These are phyloP conservation scores for Phaenicophaeus curvirostris DNA, from an alignment of 2,797 vertebrate species.

Conservation along the genomic window DNA sequence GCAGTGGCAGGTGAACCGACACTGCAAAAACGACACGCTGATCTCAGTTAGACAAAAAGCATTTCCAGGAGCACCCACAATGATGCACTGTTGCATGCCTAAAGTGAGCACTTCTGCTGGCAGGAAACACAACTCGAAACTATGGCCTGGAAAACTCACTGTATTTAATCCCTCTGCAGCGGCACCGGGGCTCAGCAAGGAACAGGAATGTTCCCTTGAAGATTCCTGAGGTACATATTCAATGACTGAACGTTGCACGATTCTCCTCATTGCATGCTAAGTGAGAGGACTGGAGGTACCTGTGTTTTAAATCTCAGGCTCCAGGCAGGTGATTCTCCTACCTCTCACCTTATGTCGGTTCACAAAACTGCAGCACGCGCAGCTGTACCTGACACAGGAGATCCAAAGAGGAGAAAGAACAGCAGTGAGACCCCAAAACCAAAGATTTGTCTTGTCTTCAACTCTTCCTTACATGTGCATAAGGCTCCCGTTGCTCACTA, in stretches of 20 bases:
- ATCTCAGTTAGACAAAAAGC: background rate
- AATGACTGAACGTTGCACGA: fast-evolving
- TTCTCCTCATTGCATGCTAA: background rate
- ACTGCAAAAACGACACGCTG: background rate
- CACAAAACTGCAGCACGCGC: background rate
- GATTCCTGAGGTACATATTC: fast-evolving
- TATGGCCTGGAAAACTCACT: background rate
- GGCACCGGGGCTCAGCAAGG: fast-evolving
- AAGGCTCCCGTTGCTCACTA: background rate
- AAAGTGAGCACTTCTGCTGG: background rate
- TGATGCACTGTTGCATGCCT: background rate
- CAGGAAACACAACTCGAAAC: background rate
- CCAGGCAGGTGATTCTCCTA: background rate
- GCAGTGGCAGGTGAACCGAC: background rate
- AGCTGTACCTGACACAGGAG: background rate
- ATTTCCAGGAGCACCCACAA: background rate
- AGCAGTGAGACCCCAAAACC: background rate
- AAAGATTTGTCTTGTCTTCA: background rate
- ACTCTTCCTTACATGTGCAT: background rate
- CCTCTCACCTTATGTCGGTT: background rate
- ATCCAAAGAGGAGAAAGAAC: background rate
- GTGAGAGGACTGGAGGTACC: background rate
- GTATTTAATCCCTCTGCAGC: background rate
- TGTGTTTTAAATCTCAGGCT: fast-evolving
- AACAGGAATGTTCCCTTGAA: fast-evolving